Conservation (phyloP, 2,888 invertebrate species). For the Amphimallon solstitiale region DNA sequence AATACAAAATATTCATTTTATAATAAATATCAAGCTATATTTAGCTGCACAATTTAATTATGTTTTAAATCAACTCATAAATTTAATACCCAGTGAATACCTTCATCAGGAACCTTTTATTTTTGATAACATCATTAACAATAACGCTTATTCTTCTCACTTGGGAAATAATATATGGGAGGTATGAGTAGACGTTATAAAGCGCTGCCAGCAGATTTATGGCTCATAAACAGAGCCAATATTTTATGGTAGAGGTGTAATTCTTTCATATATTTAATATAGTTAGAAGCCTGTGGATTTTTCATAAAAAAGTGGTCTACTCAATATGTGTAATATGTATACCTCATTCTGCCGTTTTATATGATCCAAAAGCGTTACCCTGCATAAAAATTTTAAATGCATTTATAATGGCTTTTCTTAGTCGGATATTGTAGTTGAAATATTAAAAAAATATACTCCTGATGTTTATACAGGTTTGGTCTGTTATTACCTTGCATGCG, state of each 20-base stretch:
- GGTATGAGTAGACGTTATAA: neutral
- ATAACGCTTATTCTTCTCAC: slow-evolving; percentile 11
- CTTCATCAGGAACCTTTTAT: slow-evolving; percentile 14
- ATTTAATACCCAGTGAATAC: neutral
- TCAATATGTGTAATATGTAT: too few species aligned
- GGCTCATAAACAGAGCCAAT: slow-evolving; percentile 15
- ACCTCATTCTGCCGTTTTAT: too few species aligned
- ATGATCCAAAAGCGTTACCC: too few species aligned
- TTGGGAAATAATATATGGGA: neutral
- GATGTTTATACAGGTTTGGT: too few species aligned
- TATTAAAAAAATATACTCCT: too few species aligned
- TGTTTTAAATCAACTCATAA: slow-evolving; percentile 8
- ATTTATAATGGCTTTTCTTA: too few species aligned
- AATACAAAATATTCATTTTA: too few species aligned
- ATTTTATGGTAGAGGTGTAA: slow-evolving; percentile 1
- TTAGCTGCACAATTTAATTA: too few species aligned
- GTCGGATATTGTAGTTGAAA: too few species aligned
- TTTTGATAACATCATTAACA: slow-evolving; percentile 13
- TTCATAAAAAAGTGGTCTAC: neutral
- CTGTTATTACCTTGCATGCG: too few species aligned
- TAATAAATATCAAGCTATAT: too few species aligned
- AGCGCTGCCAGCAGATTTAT: slow-evolving; percentile 7
- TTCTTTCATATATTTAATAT: slow-evolving; percentile 18
- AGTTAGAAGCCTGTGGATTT: neutral
- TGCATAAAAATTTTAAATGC: too few species aligned